Evolutionary conservation across 1,140 invertebrate genomes (phyloP), one percentile per base, ranked within the genome.

Genomic region (Drosophila prosaltans): DNA sequence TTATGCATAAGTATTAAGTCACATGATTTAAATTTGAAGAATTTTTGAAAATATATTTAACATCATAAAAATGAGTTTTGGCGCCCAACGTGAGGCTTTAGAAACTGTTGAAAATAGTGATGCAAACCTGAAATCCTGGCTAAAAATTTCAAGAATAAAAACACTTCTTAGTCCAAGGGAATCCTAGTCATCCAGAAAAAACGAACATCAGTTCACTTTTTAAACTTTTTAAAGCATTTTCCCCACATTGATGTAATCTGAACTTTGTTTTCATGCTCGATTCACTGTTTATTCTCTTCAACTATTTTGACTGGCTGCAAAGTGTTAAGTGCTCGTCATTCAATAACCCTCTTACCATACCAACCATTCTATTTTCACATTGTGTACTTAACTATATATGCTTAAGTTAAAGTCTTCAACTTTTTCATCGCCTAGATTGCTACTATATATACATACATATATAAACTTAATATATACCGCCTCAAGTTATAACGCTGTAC

Each of bases 331-430:
- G 57, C 57, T 59, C 60, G 40, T 21, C 41, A 62, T 78, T 66
- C 28, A 61, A 65, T 55, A 48, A 65, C 57, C 63, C 69, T 62
- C 74, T 45, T 72, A 41, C 62, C 43, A 40, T 40, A 5, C 39
- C 10, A 9, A 1, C 10, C 39, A 78, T 78, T 36, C 69, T 77
- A 76, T 76, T 69, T 69, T 59, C 62, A 45, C 54, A 24, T 28
- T 65, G 74, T 71, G 55, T 65, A 61, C 72, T 48, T 28, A 61
- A 62, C 60, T 26, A 24, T 62, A 59, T 64, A 41, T 24, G 41
- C 5, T n/a, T 21, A 61, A 62, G 66, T 54, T 51, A 54, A 60
- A 61, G 55, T 60, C 45, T 59, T 54, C 30, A 63, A 63, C 61
- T 48, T 63, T 51, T 30, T 59, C 26, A 60, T 61, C 67, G 61